Conservation (phyloP, 1,140 invertebrate genomes). For the Bombus consobrinus region DNA sequence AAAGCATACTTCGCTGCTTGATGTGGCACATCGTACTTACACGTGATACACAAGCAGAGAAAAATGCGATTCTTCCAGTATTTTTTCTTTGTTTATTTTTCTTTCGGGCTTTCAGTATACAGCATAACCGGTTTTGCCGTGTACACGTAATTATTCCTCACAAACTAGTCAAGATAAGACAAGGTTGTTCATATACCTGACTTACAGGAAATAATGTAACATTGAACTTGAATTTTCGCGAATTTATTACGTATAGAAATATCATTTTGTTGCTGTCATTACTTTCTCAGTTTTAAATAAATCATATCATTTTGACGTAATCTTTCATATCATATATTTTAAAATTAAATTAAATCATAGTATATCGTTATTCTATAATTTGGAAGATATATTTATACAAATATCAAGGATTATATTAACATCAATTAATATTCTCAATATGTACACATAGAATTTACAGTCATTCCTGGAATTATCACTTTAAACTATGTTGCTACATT, state of each 20-base stretch:
- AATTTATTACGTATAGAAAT: not conserved
- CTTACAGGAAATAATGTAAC: not conserved
- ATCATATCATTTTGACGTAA: not conserved
- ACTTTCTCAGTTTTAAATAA: not conserved
- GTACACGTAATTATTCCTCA: constrained; percentile 22
- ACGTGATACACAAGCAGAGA: not conserved
- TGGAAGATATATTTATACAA: no score
- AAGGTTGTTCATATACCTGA: constrained; percentile 14
- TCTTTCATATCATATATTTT: no score
- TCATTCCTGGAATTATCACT: no score
- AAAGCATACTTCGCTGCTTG: not conserved
- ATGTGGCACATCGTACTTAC: not conserved
- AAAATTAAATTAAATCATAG: no score
- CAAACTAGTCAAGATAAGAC: constrained; percentile 22
- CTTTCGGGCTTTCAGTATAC: not conserved
- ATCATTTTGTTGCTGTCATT: not conserved
- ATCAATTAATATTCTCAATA: no score
- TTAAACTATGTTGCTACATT: no score
- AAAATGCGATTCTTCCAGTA: not conserved
- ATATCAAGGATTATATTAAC: no score
- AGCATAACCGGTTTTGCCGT: constrained; percentile 4
- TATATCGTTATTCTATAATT: no score
- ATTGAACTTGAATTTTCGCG: constrained; percentile 19
- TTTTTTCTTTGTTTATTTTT: constrained; percentile 12
- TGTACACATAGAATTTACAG: no score